Conservation (phyloP, 1,140 invertebrate genomes). For the Lysiphlebus fabarum region DNA sequence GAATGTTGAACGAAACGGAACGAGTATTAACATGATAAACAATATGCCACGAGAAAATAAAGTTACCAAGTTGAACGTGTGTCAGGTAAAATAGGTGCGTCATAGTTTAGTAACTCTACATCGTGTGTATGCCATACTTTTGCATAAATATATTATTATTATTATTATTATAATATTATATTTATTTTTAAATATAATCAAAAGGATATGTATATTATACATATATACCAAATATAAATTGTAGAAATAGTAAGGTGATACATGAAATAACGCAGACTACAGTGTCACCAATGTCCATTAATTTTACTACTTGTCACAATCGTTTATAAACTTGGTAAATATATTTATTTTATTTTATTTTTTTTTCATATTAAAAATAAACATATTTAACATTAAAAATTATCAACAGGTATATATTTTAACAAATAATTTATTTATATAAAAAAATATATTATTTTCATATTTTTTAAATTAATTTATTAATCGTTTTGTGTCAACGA, state of each 20-base stretch:
- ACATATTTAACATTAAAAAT: too few species aligned
- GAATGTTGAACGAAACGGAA: constrained; percentile 3
- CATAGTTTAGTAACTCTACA: not conserved
- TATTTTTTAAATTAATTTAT: too few species aligned
- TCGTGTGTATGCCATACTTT: not conserved
- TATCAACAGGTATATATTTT: too few species aligned
- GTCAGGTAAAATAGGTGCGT: constrained; percentile 16
- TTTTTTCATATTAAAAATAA: too few species aligned
- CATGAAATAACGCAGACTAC: constrained; percentile 8
- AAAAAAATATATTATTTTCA: too few species aligned
- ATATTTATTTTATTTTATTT: too few species aligned
- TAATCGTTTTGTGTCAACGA: too few species aligned
- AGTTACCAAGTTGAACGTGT: constrained; percentile 21
- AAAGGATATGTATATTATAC: not conserved
- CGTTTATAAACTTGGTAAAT: too few species aligned
- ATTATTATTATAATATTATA: too few species aligned
- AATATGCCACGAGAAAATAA: constrained; percentile 38
- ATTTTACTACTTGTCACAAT: not conserved
- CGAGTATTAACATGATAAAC: constrained; percentile 29
- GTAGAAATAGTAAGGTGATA: constrained; percentile 18
- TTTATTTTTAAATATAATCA: not conserved
- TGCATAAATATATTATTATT: not conserved
- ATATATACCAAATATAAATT: constrained; percentile 16
- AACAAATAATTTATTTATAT: too few species aligned
- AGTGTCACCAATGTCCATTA: constrained; percentile 19